Percentiles rank a stretch among this genome's conserved stretches.
These are phyloP conservation scores for Ptychoptera albimana DNA, from an alignment of 2,888 invertebrate genomes.

Conservation along the genomic window DNA sequence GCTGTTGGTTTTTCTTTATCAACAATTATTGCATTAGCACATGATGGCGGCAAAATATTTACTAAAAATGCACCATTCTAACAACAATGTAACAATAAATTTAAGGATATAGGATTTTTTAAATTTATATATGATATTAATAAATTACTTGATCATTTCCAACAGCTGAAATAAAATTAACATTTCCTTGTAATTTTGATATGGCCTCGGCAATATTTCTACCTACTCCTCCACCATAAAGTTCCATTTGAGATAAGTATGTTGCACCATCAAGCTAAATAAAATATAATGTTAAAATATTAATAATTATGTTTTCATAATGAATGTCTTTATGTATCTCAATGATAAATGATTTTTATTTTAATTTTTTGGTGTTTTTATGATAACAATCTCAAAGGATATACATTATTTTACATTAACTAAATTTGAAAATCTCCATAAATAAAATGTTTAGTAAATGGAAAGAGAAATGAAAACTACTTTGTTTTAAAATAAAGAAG, in stretches of 20 bases:
- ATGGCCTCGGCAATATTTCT: slow-evolving; percentile 84
- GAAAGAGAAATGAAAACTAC: no score
- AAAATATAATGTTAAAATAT: slow-evolving; percentile 8
- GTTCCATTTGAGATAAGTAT: slow-evolving; percentile 44
- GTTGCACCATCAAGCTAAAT: slow-evolving; percentile 67
- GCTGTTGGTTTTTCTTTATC: slow-evolving; percentile 35
- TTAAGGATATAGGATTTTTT: not conserved
- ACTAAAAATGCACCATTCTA: slow-evolving; percentile 28
- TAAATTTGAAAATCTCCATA: no score
- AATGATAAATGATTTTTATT: no score
- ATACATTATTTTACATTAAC: no score
- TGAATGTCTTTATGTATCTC: no score
- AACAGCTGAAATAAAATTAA: slow-evolving; percentile 57
- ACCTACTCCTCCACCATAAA: slow-evolving; percentile 77
- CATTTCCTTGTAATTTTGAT: slow-evolving; percentile 46
- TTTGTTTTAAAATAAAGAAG: no score
- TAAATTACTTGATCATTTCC: slow-evolving; percentile 43
- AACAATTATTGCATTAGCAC: slow-evolving; percentile 21
- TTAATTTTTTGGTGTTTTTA: no score
- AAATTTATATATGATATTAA: not conserved
- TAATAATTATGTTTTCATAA: no score
- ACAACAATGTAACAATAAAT: slow-evolving; percentile 5
- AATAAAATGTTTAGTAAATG: no score
- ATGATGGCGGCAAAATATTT: slow-evolving; percentile 23
- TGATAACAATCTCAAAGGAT: no score